These are phyloP conservation scores for Pimpla rufipes DNA, from an alignment of 2,888 invertebrate genomes.

Conservation along the genomic window DNA sequence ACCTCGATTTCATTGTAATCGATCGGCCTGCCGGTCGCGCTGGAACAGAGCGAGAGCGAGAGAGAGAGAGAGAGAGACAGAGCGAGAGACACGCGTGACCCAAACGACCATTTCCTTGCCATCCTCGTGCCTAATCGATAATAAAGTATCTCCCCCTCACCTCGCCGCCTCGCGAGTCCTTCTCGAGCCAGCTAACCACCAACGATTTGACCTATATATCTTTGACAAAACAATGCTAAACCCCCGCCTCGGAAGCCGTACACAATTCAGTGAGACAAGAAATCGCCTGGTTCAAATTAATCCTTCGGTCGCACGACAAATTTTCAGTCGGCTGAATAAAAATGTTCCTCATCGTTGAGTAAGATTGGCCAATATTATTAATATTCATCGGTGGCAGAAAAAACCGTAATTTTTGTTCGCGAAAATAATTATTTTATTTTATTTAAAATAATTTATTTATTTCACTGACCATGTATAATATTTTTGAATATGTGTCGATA, in stretches of 20 bases:
- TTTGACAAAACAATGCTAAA: neutral
- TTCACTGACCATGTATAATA: too few relatives aligned
- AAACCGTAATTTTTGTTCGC: too few relatives aligned
- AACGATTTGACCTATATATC: conserved; percentile 20
- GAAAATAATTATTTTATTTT: too few relatives aligned
- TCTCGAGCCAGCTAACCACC: neutral
- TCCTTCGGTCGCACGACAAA: too few relatives aligned
- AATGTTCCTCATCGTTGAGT: too few relatives aligned
- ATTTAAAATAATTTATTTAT: too few relatives aligned
- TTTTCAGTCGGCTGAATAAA: neutral
- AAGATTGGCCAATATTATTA: too few relatives aligned
- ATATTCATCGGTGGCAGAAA: too few relatives aligned
- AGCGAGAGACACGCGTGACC: conserved; percentile 42
- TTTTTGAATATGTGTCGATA: too few relatives aligned
- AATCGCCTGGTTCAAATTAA: too few relatives aligned
- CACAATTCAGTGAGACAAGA: too few relatives aligned
- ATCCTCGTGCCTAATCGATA: conserved; percentile 55
- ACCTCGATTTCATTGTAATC: conserved; percentile 67
- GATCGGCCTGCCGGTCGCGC: conserved; percentile 59
- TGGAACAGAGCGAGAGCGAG: conserved; percentile 24
- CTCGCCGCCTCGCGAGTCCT: neutral
- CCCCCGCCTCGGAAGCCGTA: neutral
- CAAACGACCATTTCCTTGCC: conserved; percentile 55
- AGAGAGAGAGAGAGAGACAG: neutral
- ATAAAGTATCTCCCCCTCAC: conserved; percentile 21